These are phyloP conservation scores for Meteorus cinctellus DNA, from an alignment of 2,888 invertebrate genomes.

Conservation along the genomic window DNA sequence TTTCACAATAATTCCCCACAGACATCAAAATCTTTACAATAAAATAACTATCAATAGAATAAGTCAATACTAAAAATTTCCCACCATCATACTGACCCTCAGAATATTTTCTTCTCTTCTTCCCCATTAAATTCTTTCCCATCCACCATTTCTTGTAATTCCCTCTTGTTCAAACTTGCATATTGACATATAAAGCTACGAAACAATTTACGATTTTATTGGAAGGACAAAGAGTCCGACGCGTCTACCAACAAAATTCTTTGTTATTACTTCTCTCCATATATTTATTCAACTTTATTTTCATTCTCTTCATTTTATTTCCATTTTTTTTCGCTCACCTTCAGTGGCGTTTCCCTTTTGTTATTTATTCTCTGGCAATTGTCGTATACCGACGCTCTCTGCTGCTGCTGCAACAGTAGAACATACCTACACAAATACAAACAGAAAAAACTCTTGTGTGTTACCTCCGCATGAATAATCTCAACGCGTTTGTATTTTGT, in stretches of 20 bases:
- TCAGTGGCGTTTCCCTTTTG: background rate
- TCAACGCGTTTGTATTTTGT: constrained; percentile 17
- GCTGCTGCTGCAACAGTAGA: background rate
- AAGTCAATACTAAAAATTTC: no score
- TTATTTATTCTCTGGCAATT: constrained; percentile 11
- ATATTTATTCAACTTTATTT: background rate
- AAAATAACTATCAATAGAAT: no score
- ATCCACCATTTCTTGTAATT: no score
- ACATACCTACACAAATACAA: background rate
- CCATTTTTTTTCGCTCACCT: background rate
- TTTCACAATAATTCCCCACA: no score
- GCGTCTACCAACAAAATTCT: background rate
- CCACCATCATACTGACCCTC: no score
- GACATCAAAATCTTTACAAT: no score
- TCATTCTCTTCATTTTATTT: background rate
- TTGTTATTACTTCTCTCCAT: background rate
- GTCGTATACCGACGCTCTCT: background rate
- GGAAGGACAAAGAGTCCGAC: background rate
- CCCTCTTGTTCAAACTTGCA: background rate
- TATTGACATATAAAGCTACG: background rate
- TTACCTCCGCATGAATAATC: constrained; percentile 19
- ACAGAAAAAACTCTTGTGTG: background rate
- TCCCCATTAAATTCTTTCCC: no score
- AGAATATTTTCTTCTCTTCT: no score
- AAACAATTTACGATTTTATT: constrained; percentile 4